Conservation (phyloP, 2,888 invertebrate genomes). For the Liopterus haemorrhoidalis region DNA sequence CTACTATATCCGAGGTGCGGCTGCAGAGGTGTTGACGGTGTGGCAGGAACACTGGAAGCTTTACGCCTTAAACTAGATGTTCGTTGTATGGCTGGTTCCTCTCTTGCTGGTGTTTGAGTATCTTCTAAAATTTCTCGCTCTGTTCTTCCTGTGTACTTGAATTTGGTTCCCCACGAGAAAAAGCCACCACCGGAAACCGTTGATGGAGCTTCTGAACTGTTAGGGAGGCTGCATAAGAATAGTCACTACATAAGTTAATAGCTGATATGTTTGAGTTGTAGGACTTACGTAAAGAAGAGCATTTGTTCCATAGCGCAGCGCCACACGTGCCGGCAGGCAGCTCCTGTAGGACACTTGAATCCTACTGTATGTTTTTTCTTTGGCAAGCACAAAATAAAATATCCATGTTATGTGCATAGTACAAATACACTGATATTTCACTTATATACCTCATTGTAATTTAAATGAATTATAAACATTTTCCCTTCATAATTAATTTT, state of each 20-base stretch:
- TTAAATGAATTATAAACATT: conserved; percentile 94
- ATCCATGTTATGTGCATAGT: conserved; percentile 21
- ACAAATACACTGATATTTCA: conserved; percentile 33
- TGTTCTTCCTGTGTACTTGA: conserved; percentile 86
- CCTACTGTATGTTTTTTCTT: conserved; percentile 92
- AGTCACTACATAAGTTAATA: conserved; percentile 1
- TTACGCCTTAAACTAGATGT: conserved; percentile 61
- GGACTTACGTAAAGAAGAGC: conserved; percentile 91
- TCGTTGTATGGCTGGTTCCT: conserved; percentile 49
- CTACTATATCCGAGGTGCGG: conserved; percentile 76
- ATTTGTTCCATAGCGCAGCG: conserved; percentile 96
- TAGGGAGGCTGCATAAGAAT: conserved; percentile 63
- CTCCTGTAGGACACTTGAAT: conserved; percentile 88
- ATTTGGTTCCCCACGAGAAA: conserved; percentile 91
- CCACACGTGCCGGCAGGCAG: conserved; percentile 94
- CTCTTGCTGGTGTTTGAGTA: conserved; percentile 59
- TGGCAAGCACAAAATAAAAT: too few relatives aligned
- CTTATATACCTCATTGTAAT: conserved; percentile 78
- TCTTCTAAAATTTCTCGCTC: conserved; percentile 87
- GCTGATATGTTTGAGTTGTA: conserved; percentile 3
- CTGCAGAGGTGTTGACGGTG: conserved; percentile 77
- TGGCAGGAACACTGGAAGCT: conserved; percentile 82
- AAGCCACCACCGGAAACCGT: conserved; percentile 85
- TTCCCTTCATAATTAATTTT: conserved; percentile 96
- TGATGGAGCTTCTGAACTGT: conserved; percentile 75